These are phyloP conservation scores for Hypselothyrea guttata DNA, from an alignment of 2,888 invertebrate genomes.

Conservation along the genomic window DNA sequence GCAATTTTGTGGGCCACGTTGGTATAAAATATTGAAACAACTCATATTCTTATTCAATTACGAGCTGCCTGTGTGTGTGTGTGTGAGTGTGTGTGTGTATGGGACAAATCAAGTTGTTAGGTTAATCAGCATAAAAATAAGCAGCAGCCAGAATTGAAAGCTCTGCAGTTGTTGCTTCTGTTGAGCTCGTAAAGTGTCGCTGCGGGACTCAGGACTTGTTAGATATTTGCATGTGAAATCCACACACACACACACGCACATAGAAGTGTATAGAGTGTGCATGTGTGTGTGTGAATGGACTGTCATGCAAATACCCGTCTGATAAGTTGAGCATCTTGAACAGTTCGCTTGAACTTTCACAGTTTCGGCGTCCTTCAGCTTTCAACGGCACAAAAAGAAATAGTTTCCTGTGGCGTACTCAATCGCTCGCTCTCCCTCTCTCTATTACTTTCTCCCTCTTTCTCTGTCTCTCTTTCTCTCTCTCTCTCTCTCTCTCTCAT, in stretches of 20 bases:
- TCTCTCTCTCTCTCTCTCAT: too few species aligned
- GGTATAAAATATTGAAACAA: constrained; percentile 49
- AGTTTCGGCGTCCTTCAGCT: constrained; percentile 26
- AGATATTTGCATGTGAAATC: constrained; percentile 49
- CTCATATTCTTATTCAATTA: constrained; percentile 62
- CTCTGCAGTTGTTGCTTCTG: constrained; percentile 31
- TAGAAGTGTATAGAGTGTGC: too few species aligned
- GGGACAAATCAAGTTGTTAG: constrained; percentile 43
- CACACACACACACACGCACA: constrained; percentile 12
- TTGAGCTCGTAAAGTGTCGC: constrained; percentile 56
- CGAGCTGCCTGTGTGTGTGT: constrained; percentile 1
- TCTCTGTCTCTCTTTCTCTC: too few species aligned
- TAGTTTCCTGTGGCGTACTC: constrained; percentile 63
- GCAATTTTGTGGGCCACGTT: constrained; percentile 29
- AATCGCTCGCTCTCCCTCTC: constrained; percentile 16
- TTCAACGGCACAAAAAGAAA: constrained; percentile 13
- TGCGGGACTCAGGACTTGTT: constrained; percentile 47
- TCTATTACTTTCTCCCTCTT: too few species aligned
- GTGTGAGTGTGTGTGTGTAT: constrained; percentile 1
- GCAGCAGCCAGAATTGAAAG: constrained; percentile 45
- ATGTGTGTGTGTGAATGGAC: constrained; percentile 21
- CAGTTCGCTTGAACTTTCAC: constrained; percentile 33
- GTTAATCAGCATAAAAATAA: constrained; percentile 71
- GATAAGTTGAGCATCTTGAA: constrained; percentile 29
- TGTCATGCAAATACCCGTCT: constrained; percentile 42